phyloP scores from a whole-genome alignment of 35 echinoderm and acorn worm species.

The Acanthaster planci region DNA sequence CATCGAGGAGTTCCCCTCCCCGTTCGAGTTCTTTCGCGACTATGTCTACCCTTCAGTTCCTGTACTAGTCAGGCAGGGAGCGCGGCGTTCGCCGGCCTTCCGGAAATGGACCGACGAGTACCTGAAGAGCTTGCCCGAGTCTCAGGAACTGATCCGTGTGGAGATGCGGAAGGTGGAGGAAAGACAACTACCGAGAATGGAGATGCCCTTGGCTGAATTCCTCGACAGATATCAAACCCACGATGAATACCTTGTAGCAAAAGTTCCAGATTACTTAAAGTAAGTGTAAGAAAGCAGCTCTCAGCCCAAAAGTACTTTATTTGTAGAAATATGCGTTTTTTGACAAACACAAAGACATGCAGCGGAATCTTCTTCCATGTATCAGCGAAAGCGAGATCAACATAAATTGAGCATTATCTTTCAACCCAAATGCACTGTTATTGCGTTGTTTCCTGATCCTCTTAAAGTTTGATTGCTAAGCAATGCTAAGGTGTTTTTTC shows the following conservation, averaged over 20 bases:
- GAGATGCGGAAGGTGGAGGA: slow-evolving; percentile 78
- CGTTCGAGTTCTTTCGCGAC: slow-evolving; percentile 70
- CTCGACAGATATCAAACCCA: slow-evolving; percentile 55
- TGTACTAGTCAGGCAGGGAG: slow-evolving; percentile 72
- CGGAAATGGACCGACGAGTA: slow-evolving; percentile 67
- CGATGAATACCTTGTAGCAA: slow-evolving; percentile 73
- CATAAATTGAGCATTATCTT: no score
- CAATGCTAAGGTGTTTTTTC: no score
- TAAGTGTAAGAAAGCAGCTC: background rate
- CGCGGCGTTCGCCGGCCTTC: slow-evolving; percentile 61
- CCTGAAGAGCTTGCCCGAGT: slow-evolving; percentile 56
- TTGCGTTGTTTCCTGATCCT: no score
- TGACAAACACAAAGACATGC: no score
- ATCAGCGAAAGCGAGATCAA: no score
- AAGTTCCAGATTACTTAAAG: slow-evolving; percentile 65
- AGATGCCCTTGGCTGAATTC: slow-evolving; percentile 69
- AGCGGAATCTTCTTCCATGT: no score
- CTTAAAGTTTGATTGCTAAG: no score
- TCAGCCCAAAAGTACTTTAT: no score
- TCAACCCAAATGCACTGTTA: no score
- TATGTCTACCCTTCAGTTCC: slow-evolving; percentile 68
- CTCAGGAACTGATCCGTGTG: slow-evolving; percentile 47
- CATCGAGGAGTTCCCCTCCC: slow-evolving; percentile 59
- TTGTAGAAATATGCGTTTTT: no score
- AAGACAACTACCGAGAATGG: slow-evolving; percentile 30